phyloP scores from a whole-genome alignment of 1,140 invertebrate species.

The Sitobion miscanthi region DNA sequence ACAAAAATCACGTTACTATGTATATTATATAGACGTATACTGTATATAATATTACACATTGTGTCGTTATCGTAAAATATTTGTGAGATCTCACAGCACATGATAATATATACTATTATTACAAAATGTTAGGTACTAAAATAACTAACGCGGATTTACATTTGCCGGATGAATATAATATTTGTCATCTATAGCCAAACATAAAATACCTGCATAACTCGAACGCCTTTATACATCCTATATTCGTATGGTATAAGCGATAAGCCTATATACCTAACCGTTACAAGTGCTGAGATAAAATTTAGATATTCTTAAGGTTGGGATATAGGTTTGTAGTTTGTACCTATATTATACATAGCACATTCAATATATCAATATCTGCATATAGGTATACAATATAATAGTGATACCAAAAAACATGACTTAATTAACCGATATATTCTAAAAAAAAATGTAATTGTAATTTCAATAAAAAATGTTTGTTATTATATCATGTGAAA shows the following conservation, averaged over 20 bases:
- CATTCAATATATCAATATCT: not conserved
- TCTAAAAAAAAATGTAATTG: not conserved
- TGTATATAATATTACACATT: not conserved
- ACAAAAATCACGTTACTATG: slow-evolving; percentile 26
- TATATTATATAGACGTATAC: not conserved
- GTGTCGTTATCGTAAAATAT: no score
- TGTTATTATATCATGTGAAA: not conserved
- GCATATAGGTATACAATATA: not conserved
- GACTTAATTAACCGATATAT: no score
- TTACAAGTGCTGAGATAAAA: not conserved
- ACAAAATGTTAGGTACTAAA: not conserved
- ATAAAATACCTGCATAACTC: not conserved
- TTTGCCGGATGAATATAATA: not conserved
- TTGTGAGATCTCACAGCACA: not conserved
- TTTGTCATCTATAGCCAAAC: not conserved
- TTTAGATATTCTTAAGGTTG: not conserved
- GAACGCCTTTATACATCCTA: not conserved
- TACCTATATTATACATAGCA: not conserved
- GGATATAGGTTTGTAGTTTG: not conserved
- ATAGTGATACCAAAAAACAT: no score
- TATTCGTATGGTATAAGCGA: no score
- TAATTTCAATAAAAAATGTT: not conserved
- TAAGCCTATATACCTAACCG: not conserved
- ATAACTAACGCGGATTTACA: not conserved
- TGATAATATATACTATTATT: not conserved